phyloP scores from a whole-genome alignment of 2,888 invertebrate species.

The Exephanes ischioxanthus region DNA sequence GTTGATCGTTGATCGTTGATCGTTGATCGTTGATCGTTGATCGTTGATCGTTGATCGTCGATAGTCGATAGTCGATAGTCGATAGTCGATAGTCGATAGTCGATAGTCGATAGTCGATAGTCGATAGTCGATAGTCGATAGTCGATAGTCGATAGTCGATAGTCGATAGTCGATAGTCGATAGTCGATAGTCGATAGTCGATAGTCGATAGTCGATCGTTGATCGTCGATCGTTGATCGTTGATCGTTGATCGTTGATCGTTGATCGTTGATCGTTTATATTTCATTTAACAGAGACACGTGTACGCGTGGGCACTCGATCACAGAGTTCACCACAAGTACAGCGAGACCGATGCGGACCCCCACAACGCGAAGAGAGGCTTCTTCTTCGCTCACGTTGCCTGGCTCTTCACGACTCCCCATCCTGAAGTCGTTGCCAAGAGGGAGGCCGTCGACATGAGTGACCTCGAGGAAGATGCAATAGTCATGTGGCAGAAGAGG shows the following conservation, averaged over 20 bases:
- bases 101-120: not conserved
- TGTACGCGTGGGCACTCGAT: conserved; percentile 94
- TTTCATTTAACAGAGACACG: conserved; percentile 88
- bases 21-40: conserved; percentile 7
- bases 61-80: conserved; percentile 1
- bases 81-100: not conserved
- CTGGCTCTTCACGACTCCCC: conserved; percentile 95
- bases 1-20: conserved; percentile 9
- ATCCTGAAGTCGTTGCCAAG: conserved; percentile 91
- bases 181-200: not conserved
- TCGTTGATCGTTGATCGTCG: conserved; percentile 2
- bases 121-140: conserved; percentile 1
- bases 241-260: not conserved
- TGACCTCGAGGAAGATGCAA: conserved; percentile 90
- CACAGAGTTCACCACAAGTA: conserved; percentile 96
- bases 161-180: not conserved
- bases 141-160: not conserved
- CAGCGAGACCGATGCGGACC: conserved; percentile 94
- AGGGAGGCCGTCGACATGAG: conserved; percentile 89
- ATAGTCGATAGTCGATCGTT: conserved; percentile 1
- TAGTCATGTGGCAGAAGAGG: conserved; percentile 92
- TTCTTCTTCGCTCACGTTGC: conserved; percentile 97
- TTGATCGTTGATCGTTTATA: conserved; percentile 8
- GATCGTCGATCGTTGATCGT: not conserved
- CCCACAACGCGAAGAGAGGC: conserved; percentile 93